A percentile compares a stretch with the other conserved stretches of the same genome.
These are phyloP conservation scores for Caenorhabditis inopinata DNA, from an alignment of 1,140 invertebrate species.

Conservation along the genomic window DNA sequence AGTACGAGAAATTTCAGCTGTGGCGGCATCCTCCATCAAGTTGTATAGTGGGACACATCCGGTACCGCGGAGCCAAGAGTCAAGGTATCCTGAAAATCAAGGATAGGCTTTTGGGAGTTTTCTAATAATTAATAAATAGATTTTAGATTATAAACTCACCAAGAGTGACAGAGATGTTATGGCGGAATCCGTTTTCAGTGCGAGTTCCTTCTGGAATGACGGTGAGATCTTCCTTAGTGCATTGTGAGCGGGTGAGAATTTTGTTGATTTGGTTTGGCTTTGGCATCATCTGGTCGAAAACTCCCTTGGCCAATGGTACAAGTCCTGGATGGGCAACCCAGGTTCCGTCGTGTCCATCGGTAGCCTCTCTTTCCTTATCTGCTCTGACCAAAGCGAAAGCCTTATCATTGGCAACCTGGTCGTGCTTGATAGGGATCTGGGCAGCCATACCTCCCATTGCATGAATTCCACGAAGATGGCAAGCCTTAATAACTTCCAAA, in stretches of 20 bases:
- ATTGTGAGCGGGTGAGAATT: background rate
- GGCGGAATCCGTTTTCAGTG: constrained; percentile 71
- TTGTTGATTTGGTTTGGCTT: constrained; percentile 61
- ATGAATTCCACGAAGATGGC: constrained; percentile 72
- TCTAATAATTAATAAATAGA: background rate
- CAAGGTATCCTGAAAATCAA: constrained; percentile 70
- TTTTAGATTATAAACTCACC: constrained; percentile 6
- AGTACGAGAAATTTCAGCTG: constrained; percentile 75
- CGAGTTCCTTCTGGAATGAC: constrained; percentile 72
- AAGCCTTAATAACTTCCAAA: constrained; percentile 72
- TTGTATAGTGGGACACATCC: constrained; percentile 74
- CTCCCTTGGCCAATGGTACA: constrained; percentile 70
- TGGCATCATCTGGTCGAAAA: constrained; percentile 68
- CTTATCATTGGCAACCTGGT: constrained; percentile 44
- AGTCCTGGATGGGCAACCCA: constrained; percentile 74
- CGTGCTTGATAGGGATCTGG: constrained; percentile 68
- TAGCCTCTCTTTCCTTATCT: constrained; percentile 67
- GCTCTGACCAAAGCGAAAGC: constrained; percentile 58
- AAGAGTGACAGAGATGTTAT: constrained; percentile 72
- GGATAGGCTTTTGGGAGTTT: no score
- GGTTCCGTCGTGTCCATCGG: constrained; percentile 73
- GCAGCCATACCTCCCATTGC: constrained; percentile 77
- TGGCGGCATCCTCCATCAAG: constrained; percentile 76
- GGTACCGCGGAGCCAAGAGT: constrained; percentile 73
- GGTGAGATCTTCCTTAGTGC: constrained; percentile 69